Percentiles rank a stretch among this genome's conserved stretches.
These are phyloP conservation scores for rabbit (Oryctolagus cuniculus) DNA, from an alignment of 2,113 vertebrate genomes.

Conservation along the genomic window mOryCun1.1 NC_091435.1:45485001-45485500, in stretches of 20 bases:
- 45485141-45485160: neutral
- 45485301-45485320: neutral
- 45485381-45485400: slow-evolving; percentile 6
- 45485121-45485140: neutral
- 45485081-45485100: neutral
- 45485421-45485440: slow-evolving; percentile 28
- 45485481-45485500: neutral
- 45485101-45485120: neutral
- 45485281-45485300: slow-evolving; percentile 3
- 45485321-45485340: neutral
- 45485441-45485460: neutral
- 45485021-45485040: neutral
- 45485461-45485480: slow-evolving; percentile 8
- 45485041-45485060: neutral
- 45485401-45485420: neutral
- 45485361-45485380: neutral
- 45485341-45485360: neutral
- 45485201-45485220: neutral
- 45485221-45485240: neutral
- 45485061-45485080: neutral
- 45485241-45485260: neutral
- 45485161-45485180: neutral
- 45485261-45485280: slow-evolving; percentile 9
- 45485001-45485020: neutral
- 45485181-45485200: neutral